phyloP scores from a whole-genome alignment of 2,888 invertebrate genomes.

The Tachina lurida region DNA sequence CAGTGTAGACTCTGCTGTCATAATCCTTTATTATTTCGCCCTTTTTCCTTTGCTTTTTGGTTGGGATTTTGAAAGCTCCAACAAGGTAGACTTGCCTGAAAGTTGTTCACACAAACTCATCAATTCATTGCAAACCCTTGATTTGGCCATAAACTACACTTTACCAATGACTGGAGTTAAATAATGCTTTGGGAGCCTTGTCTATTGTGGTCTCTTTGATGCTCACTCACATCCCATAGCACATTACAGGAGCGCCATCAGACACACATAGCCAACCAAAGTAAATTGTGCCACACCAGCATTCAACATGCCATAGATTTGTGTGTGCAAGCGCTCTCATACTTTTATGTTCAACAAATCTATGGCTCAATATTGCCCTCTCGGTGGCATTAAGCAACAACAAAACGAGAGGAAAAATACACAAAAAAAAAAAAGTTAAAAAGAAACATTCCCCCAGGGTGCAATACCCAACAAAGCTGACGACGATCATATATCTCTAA shows the following conservation, averaged over 20 bases:
- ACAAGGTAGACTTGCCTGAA: not conserved
- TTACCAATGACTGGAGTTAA: conserved; percentile 29
- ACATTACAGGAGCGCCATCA: not conserved
- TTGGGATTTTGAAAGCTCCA: too few relatives aligned
- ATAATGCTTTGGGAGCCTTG: conserved; percentile 58
- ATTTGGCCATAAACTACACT: not conserved
- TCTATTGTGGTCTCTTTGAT: too few relatives aligned
- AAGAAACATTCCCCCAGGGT: conserved; percentile 57
- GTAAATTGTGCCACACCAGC: conserved; percentile 28
- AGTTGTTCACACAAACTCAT: not conserved
- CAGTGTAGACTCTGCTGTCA: too few relatives aligned
- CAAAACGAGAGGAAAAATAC: not conserved
- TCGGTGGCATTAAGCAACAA: conserved; percentile 43
- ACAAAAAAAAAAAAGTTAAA: not conserved
- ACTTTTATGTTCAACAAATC: conserved; percentile 37
- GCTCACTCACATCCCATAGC: conserved; percentile 33
- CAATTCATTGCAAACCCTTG: conserved; percentile 12
- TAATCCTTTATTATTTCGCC: too few relatives aligned
- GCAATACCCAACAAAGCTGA: conserved; percentile 61
- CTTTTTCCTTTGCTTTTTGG: too few relatives aligned
- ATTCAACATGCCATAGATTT: not conserved
- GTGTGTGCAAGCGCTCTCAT: not conserved
- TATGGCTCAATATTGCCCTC: conserved; percentile 56
- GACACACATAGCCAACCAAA: not conserved
- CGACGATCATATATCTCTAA: conserved; percentile 60